phyloP scores from a whole-genome alignment of 2,113 vertebrate species.

The Nibea albiflora region DNA sequence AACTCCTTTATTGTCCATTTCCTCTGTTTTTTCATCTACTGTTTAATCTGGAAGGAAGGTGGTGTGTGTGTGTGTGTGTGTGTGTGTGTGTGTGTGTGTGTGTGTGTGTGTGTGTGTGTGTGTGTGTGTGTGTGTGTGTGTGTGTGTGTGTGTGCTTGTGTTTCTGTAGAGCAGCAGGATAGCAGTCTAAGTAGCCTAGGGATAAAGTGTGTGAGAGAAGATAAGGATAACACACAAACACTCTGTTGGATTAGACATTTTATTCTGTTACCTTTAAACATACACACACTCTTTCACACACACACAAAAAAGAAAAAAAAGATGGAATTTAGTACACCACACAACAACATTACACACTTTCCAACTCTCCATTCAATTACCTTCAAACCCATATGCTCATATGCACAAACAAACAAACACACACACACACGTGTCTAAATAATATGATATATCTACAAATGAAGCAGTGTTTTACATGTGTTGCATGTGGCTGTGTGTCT shows the following conservation, averaged over 20 bases:
- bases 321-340: conserved; percentile 2
- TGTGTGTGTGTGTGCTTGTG: not conserved
- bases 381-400: not conserved
- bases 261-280: conserved; percentile 54
- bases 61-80: not conserved
- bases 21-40: conserved; percentile 4
- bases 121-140: not conserved
- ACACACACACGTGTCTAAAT: conserved; percentile 10
- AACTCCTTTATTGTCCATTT: not conserved
- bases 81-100: not conserved
- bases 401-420: not conserved
- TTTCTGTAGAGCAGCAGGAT: conserved; percentile 52
- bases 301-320: not conserved
- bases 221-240: conserved; percentile 66
- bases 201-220: conserved; percentile 65
- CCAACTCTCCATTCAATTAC: conserved; percentile 18
- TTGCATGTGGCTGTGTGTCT: not conserved
- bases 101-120: not conserved
- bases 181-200: conserved; percentile 56
- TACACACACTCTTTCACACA: conserved; percentile 1
- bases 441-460: not conserved
- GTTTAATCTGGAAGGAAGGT: conserved; percentile 8
- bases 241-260: conserved; percentile 48
- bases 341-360: conserved; percentile 20
- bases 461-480: not conserved